Evolutionary conservation across 2,113 vertebrate species (phyloP).

Genomic region (Equus przewalskii): DNA sequence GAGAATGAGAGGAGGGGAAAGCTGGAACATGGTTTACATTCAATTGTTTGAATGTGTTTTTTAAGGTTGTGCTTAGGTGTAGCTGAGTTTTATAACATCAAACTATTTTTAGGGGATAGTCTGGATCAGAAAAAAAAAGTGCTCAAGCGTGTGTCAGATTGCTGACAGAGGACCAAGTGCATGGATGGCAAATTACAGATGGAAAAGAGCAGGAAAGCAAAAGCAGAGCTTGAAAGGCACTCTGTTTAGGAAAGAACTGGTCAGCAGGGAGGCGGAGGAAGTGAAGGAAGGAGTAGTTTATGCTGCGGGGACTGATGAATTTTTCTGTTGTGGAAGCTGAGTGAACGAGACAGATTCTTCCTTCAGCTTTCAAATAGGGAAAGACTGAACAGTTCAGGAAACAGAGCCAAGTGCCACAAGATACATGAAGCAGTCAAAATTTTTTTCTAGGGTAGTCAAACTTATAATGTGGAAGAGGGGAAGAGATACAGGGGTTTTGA

Average conservation of each 20-base stretch:
- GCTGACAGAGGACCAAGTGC: neutral
- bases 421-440: neutral
- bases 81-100: slow-evolving; percentile 30
- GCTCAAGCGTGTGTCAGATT: neutral
- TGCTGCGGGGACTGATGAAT: neutral
- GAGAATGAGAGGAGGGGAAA: neutral
- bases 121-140: neutral
- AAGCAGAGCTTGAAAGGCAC: neutral
- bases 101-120: slow-evolving; percentile 35
- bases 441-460: neutral
- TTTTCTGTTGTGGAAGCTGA: slow-evolving; percentile 30
- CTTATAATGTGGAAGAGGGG: neutral
- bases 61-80: neutral
- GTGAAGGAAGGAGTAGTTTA: neutral
- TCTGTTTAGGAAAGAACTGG: slow-evolving; percentile 27
- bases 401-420: neutral
- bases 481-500: neutral
- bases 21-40: neutral
- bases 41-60: slow-evolving; percentile 29
- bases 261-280: neutral
- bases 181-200: neutral
- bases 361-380: neutral
- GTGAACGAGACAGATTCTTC: slow-evolving; percentile 15
- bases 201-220: slow-evolving; percentile 13
- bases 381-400: neutral